A percentile compares a stretch with the other conserved stretches of the same genome.
Evolutionary conservation across 2,888 invertebrate genomes (phyloP).

Genomic region (Nephrocerus scutellatus): DNA sequence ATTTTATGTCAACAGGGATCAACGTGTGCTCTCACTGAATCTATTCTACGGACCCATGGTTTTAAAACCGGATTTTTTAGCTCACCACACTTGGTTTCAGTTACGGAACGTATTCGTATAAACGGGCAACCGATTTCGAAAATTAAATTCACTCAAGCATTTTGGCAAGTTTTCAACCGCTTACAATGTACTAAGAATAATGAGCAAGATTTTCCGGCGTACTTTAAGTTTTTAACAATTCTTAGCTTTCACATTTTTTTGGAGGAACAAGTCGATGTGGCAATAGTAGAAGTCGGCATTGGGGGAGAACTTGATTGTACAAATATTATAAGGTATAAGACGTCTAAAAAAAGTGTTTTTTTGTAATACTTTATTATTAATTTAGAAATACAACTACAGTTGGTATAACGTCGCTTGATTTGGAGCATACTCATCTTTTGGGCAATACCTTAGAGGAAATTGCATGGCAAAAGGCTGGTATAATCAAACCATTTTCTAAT

Average conservation of each 20-base stretch:
- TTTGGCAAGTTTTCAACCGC: conserved; percentile 71
- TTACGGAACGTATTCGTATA: conserved; percentile 84
- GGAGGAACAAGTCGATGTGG: conserved; percentile 80
- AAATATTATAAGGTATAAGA: conserved; percentile 69
- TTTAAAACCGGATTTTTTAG: conserved; percentile 89
- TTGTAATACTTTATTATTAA: conserved; percentile 6
- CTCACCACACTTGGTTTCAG: conserved; percentile 90
- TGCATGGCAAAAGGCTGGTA: conserved; percentile 92
- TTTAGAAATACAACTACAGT: conserved; percentile 71
- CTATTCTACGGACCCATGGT: conserved; percentile 76
- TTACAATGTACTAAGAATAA: conserved; percentile 52
- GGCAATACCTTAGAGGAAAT: conserved; percentile 81
- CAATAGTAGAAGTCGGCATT: conserved; percentile 93
- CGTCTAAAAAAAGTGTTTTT: conserved; percentile 1
- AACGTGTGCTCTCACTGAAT: conserved; percentile 88
- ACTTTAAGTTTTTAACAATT: conserved; percentile 90
- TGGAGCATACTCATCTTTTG: conserved; percentile 79
- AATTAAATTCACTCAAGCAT: conserved; percentile 66
- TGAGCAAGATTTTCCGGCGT: conserved; percentile 76
- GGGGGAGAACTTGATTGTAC: conserved; percentile 93
- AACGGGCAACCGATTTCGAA: conserved; percentile 72
- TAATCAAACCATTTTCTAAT: conserved; percentile 70
- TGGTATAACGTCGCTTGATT: conserved; percentile 83
- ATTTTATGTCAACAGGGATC: conserved; percentile 68
- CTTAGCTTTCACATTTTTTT: conserved; percentile 85